Evolutionary conservation across 2,888 invertebrate species (phyloP).

Genomic region (Resseliella maxima): DNA sequence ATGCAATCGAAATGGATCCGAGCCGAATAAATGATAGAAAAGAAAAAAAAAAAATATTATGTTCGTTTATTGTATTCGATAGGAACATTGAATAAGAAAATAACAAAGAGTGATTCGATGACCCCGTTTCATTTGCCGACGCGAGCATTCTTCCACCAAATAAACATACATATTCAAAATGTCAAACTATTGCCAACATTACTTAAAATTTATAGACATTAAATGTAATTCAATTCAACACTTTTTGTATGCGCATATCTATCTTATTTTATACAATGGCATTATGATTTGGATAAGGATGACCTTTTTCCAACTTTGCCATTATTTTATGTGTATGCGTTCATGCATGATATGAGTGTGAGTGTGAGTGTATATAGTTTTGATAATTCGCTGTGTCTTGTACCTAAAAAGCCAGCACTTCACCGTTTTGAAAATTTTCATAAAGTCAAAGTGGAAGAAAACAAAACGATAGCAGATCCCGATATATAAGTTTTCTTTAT

Average conservation of each 20-base stretch:
- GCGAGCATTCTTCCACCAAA: background rate
- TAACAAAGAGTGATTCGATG: slow-evolving; percentile 8
- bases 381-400: slow-evolving; percentile 3
- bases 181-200: slow-evolving; percentile 38
- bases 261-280: background rate
- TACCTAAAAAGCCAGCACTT: too few species aligned
- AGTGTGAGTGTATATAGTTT: too few species aligned
- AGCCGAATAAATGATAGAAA: background rate
- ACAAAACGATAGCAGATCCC: background rate
- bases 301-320: slow-evolving; percentile 30
- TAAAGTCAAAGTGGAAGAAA: background rate
- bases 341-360: too few species aligned
- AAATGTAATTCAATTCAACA: slow-evolving; percentile 46
- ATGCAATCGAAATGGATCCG: background rate
- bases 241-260: slow-evolving; percentile 26
- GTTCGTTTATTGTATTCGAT: background rate
- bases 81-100: background rate
- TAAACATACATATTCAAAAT: slow-evolving; percentile 7
- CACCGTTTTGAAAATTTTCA: too few species aligned
- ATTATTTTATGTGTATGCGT: too few species aligned
- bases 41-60: background rate
- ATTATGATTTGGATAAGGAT: slow-evolving; percentile 7
- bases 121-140: slow-evolving; percentile 35
- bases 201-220: slow-evolving; percentile 43
- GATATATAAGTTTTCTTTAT: background rate